These are phyloP conservation scores for Chunga burmeisteri DNA, from an alignment of 2,113 vertebrate genomes.

Conservation along the genomic window DNA sequence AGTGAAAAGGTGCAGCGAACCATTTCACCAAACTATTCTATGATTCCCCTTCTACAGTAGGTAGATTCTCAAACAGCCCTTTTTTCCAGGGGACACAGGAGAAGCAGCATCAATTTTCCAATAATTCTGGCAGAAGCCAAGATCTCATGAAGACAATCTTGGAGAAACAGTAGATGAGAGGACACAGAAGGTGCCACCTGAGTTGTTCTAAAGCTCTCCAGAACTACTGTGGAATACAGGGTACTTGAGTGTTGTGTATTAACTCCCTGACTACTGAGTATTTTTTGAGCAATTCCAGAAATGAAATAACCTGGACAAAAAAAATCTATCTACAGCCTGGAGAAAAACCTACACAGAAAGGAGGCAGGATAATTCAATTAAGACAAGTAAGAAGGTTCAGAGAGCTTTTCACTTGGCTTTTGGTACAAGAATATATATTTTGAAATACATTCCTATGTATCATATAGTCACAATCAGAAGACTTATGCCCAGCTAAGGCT, in stretches of 20 bases:
- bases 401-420: neutral
- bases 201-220: neutral
- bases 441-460: neutral
- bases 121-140: neutral
- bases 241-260: neutral
- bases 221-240: neutral
- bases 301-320: neutral
- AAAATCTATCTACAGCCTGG: neutral
- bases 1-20: neutral
- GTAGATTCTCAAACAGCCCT: neutral
- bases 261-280: neutral
- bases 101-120: neutral
- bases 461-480: neutral
- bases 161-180: neutral
- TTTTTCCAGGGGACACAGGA: neutral
- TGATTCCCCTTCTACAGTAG: neutral
- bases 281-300: neutral
- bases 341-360: neutral
- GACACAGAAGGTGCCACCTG: neutral
- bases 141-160: neutral
- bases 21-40: neutral
- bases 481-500: neutral
- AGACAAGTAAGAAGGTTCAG: neutral
- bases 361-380: neutral
- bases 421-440: neutral